Base-by-base conservation (phyloP, 2,888 invertebrate species). In the Conus canariensis region DNA sequence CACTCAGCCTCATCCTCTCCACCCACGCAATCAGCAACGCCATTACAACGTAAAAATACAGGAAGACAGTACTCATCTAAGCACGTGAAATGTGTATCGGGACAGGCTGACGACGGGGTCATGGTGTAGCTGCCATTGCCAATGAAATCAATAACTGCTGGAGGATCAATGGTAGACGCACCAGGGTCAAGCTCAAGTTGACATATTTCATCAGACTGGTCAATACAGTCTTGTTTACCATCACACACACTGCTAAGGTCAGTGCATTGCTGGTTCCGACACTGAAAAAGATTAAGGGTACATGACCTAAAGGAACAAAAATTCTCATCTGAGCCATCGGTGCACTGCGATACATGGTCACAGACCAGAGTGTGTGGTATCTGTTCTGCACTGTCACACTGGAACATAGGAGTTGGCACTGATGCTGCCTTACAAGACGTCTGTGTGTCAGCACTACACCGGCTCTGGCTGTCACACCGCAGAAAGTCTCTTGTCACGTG, bases 401-500 rank as follows among this genome's bases (percentile, higher is more conserved):
- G 19, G 22, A 83, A 83, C 7, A 22, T 56, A 19, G 19, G 56
- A 19, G 67, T 30, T 45, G 14, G 16, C 14, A 9, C 22, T 14
- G 30, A 14, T 3, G 30, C 30, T 45, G 30, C 19, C n/a, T 64
- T 59, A 67, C 86, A 86, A 45, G 86, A 45, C 45, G 45, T 45
- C 67, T 59, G 25, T 6, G 45, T 6, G 1, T 86, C 67, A 19
- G 67, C 86, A 6, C 30, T 58, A 45, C 86, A 86, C 67, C 64
- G 86, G 45, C 86, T 67, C 22, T 86, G 86, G 8, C 12, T 5
- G 45, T 86, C 86, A 86, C 86, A 86, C 14, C 5, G 6, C 86
- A 86, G 67, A 45, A 86, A 86, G 6, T 86, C 45, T 86, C 67
- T 25, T 5, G 86, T 86, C 67, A 86, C 86, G 67, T 86, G 86